A percentile compares a stretch with the other conserved stretches of the same genome.
Evolutionary conservation across 2,888 invertebrate species (phyloP).

Genomic region (Blastobasis adustella): DNA sequence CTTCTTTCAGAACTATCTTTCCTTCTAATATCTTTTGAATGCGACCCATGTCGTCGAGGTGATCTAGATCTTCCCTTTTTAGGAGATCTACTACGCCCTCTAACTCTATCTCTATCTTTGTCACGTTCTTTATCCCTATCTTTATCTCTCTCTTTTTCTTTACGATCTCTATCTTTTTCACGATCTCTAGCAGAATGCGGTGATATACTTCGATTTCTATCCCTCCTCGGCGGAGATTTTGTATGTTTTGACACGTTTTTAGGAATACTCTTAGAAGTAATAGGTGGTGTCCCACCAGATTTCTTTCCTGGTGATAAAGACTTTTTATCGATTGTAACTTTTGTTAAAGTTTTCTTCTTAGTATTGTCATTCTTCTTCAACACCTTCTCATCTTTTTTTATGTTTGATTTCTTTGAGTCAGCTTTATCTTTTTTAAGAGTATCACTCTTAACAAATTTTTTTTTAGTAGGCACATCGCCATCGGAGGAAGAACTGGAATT

Average conservation of each 20-base stretch:
- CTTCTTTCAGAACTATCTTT: slow-evolving; percentile 68
- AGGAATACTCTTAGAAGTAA: slow-evolving; percentile 53
- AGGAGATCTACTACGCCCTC: slow-evolving; percentile 64
- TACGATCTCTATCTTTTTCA: slow-evolving; percentile 65
- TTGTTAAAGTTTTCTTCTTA: slow-evolving; percentile 52
- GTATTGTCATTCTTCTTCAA: slow-evolving; percentile 50
- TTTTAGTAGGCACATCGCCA: slow-evolving; percentile 70
- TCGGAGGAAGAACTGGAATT: slow-evolving; percentile 80
- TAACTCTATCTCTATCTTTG: slow-evolving; percentile 67
- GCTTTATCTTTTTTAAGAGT: slow-evolving; percentile 54
- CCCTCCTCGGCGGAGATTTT: slow-evolving; percentile 63
- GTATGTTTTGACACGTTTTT: slow-evolving; percentile 55
- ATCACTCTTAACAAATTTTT: slow-evolving; percentile 67
- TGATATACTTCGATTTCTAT: slow-evolving; percentile 57
- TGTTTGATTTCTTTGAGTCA: slow-evolving; percentile 54
- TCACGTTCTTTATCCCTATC: slow-evolving; percentile 67
- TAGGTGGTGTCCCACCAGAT: slow-evolving; percentile 68
- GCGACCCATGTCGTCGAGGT: slow-evolving; percentile 46
- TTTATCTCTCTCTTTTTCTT: slow-evolving; percentile 55
- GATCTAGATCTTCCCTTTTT: slow-evolving; percentile 64
- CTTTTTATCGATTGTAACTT: slow-evolving; percentile 57
- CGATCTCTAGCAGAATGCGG: slow-evolving; percentile 59
- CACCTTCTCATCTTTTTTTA: slow-evolving; percentile 60
- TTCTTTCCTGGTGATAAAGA: slow-evolving; percentile 69
- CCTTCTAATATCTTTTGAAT: slow-evolving; percentile 58